Conservation (phyloP, 2,888 invertebrate species). For the Lapara coniferarum region DNA sequence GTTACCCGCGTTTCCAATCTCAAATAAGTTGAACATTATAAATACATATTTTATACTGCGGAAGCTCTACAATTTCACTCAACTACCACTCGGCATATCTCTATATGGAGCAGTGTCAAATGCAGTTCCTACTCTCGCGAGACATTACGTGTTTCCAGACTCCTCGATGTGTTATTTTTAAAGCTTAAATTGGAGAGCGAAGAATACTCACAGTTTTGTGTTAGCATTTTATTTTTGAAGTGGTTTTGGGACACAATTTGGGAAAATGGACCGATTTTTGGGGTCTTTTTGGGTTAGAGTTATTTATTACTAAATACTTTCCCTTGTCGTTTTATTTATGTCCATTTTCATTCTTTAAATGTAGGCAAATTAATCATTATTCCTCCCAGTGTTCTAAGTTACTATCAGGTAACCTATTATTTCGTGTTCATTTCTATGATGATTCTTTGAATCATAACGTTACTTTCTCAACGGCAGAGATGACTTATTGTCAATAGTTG, state of each 20-base stretch:
- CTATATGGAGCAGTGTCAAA: conserved; percentile 16
- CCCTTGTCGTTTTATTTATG: no score
- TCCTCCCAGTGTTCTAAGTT: no score
- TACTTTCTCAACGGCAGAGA: no score
- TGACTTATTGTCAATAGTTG: no score
- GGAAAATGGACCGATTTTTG: not conserved
- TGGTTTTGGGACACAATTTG: not conserved
- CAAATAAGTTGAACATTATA: conserved; percentile 13
- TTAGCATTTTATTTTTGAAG: conserved; percentile 1
- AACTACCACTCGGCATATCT: conserved; percentile 8
- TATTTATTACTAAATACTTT: no score
- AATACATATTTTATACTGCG: conserved; percentile 14
- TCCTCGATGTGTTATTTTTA: conserved; percentile 22
- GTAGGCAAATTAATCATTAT: no score
- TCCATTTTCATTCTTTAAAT: no score
- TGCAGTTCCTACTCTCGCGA: conserved; percentile 15
- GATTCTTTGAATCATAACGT: no score
- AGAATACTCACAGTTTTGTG: conserved; percentile 13
- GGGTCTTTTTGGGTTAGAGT: no score
- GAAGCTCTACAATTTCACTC: conserved; percentile 20
- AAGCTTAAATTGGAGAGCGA: conserved; percentile 19
- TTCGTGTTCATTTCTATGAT: no score
- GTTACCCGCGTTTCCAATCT: not conserved
- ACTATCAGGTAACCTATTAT: no score
- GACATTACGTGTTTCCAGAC: conserved; percentile 4